Evolutionary conservation across 2,888 invertebrate species (phyloP).

Genomic region (Apotomis betuletana): DNA sequence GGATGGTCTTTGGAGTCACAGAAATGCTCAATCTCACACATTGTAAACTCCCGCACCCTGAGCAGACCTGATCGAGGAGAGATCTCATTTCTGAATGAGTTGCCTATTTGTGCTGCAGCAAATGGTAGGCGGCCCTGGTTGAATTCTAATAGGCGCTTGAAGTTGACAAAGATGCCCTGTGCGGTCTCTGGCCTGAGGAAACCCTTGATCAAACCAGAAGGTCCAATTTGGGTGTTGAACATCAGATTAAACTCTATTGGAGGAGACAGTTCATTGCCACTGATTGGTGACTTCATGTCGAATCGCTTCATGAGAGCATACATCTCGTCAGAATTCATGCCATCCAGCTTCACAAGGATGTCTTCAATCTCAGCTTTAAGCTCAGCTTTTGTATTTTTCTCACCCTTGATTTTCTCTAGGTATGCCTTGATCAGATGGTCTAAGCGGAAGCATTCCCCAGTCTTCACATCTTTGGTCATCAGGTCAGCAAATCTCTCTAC

Average conservation of each 20-base stretch:
- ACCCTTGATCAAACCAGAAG: conserved; percentile 96
- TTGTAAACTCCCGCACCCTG: conserved; percentile 98
- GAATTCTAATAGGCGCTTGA: conserved; percentile 98
- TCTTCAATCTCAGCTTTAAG: conserved; percentile 89
- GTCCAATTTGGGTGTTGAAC: conserved; percentile 99
- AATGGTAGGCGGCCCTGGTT: conserved; percentile 98
- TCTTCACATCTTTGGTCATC: conserved; percentile 98
- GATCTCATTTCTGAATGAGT: conserved; percentile 99
- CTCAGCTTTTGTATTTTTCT: conserved; percentile 91
- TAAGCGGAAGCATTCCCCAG: conserved; percentile 98
- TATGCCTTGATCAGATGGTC: conserved; percentile 99
- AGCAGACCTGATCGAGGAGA: conserved; percentile 98
- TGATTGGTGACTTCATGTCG: conserved; percentile 96
- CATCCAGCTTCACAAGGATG: conserved; percentile 93
- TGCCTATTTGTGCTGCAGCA: conserved; percentile 99
- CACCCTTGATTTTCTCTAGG: conserved; percentile 91
- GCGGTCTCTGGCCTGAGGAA: conserved; percentile 99
- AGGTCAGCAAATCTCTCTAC: conserved; percentile 99
- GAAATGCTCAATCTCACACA: conserved; percentile 99
- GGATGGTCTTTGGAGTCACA: conserved; percentile 98
- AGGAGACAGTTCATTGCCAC: conserved; percentile 96
- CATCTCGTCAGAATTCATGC: conserved; percentile 96
- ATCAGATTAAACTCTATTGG: conserved; percentile 99
- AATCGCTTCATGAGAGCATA: conserved; percentile 91
- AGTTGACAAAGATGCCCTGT: conserved; percentile 99